These are phyloP conservation scores for Anthoscopus minutus DNA, from an alignment of 2,113 vertebrate species.

Conservation along the genomic window DNA sequence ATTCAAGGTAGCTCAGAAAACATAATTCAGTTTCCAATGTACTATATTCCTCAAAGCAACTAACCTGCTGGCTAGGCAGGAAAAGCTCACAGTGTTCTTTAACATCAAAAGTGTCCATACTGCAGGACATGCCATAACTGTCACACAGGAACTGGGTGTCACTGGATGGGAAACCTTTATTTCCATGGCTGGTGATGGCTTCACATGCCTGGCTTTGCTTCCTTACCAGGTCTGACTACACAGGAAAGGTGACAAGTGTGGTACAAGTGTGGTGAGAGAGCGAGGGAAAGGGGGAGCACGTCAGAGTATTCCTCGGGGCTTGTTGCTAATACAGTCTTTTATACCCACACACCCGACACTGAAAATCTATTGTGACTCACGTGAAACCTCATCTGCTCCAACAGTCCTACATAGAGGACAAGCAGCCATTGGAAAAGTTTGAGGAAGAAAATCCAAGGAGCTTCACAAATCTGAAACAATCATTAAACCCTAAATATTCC, in stretches of 20 bases:
- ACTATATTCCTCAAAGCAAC: background rate
- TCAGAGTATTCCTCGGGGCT: background rate
- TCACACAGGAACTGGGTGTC: background rate
- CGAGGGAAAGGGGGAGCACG: background rate
- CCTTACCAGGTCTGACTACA: background rate
- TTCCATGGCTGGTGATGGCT: background rate
- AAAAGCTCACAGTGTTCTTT: background rate
- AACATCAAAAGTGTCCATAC: background rate
- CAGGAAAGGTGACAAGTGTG: background rate
- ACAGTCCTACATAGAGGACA: background rate
- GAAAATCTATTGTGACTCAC: background rate
- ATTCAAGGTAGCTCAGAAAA: background rate
- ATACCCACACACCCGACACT: background rate
- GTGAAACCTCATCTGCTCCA: background rate
- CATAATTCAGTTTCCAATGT: background rate
- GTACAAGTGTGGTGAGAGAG: background rate
- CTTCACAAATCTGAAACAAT: background rate
- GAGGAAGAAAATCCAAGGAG: background rate
- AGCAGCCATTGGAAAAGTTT: background rate
- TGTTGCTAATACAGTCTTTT: background rate
- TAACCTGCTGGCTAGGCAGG: background rate
- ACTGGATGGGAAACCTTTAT: background rate
- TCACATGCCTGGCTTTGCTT: background rate
- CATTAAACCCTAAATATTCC: background rate
- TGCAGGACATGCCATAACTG: background rate